Conservation (phyloP, 2,888 invertebrate species). For the Mesoligia furuncula region DNA sequence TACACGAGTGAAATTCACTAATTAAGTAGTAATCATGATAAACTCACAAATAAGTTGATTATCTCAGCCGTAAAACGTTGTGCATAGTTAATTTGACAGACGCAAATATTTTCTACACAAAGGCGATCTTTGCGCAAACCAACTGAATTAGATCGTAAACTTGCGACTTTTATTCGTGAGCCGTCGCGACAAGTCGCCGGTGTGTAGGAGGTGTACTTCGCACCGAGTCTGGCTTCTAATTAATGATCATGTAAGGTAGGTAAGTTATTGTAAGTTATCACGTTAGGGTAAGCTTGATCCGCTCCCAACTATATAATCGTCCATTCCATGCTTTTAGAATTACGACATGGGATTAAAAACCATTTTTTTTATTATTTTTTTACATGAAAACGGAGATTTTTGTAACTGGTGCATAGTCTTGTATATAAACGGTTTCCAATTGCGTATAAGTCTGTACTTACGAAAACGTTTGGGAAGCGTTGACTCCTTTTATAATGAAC, state of each 20-base stretch:
- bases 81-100: slow-evolving; percentile 65
- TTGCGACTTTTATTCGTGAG: slow-evolving; percentile 27
- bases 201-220: slow-evolving; percentile 51
- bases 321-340: slow-evolving; percentile 82
- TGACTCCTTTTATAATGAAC: slow-evolving; percentile 73
- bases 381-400: slow-evolving; percentile 66
- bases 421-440: slow-evolving; percentile 78
- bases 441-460: slow-evolving; percentile 74
- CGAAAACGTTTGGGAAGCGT: slow-evolving; percentile 67
- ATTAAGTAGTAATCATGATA: slow-evolving; percentile 25
- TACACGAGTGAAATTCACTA: slow-evolving; percentile 20
- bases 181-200: slow-evolving; percentile 33
- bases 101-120: slow-evolving; percentile 40
- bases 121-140: slow-evolving; percentile 15
- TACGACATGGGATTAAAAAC: slow-evolving; percentile 63
- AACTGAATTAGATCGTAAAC: slow-evolving; percentile 5
- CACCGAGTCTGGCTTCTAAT: slow-evolving; percentile 80
- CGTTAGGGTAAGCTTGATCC: slow-evolving; percentile 76
- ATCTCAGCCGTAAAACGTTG: slow-evolving; percentile 47
- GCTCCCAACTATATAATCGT: slow-evolving; percentile 78
- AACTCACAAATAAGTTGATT: slow-evolving; percentile 12
- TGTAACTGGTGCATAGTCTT: slow-evolving; percentile 81
- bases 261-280: slow-evolving; percentile 83
- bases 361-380: slow-evolving; percentile 65
- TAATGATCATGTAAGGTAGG: slow-evolving; percentile 78